Conservation (phyloP, 1,140 invertebrate species). For the Brachionus manjavacas region DNA sequence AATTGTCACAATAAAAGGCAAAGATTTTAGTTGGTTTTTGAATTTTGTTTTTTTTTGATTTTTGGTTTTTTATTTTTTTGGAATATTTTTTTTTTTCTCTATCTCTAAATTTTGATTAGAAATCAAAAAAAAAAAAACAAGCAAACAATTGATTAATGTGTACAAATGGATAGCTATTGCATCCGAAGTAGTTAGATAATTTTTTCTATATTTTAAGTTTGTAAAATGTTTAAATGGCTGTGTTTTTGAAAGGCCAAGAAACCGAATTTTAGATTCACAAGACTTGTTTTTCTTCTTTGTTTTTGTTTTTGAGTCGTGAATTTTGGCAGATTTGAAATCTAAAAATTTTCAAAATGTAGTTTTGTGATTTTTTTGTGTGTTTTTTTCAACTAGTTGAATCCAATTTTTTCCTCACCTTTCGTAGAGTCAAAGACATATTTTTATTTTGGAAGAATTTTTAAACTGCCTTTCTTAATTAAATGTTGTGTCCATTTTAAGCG, state of each 20-base stretch:
- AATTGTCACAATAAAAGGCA: neutral
- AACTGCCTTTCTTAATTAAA: neutral
- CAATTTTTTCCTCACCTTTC: neutral
- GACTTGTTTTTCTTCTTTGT: neutral
- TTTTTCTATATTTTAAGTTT: neutral
- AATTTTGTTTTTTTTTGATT: neutral
- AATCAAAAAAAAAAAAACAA: neutral
- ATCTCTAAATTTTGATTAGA: neutral
- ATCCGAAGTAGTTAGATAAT: neutral
- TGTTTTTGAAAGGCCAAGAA: neutral
- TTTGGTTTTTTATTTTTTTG: neutral
- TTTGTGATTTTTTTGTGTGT: neutral
- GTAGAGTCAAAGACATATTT: too few species aligned
- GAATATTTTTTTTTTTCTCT: neutral
- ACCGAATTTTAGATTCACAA: neutral
- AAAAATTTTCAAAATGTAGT: neutral
- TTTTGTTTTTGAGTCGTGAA: neutral
- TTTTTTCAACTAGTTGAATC: neutral
- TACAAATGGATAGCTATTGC: neutral
- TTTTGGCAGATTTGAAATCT: neutral
- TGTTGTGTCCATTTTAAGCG: neutral
- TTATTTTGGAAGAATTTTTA: neutral
- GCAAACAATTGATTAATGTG: neutral
- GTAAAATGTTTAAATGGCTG: neutral
- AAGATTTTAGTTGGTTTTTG: constrained; percentile 13